Evolutionary conservation across 1,140 invertebrate genomes (phyloP).

Genomic region (Cotesia vestalis): DNA sequence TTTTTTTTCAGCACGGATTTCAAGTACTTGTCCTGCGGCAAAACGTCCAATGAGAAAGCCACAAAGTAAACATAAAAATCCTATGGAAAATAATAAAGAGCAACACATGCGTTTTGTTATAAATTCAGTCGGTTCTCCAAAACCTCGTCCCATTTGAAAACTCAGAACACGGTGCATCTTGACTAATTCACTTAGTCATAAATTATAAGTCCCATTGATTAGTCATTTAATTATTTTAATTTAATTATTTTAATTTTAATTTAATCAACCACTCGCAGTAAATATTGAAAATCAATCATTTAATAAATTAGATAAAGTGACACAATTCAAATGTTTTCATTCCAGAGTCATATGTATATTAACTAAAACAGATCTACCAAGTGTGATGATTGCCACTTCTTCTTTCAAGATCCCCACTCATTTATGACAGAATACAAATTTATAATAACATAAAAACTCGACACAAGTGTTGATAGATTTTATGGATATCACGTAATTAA

Average conservation of each 20-base stretch:
- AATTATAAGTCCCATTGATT: not conserved
- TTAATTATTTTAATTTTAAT: too few species aligned
- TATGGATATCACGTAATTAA: not conserved
- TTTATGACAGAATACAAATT: not conserved
- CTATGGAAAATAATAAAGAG: constrained; percentile 63
- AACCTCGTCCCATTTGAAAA: constrained; percentile 56
- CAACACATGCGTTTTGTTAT: constrained; percentile 67
- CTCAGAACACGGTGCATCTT: constrained; percentile 63
- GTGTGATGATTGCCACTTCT: not conserved
- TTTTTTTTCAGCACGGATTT: constrained; percentile 48
- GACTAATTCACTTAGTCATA: not conserved
- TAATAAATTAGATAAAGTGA: too few species aligned
- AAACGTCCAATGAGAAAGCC: constrained; percentile 65
- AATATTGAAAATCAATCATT: too few species aligned
- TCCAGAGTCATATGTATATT: too few species aligned
- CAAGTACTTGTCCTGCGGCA: constrained; percentile 53
- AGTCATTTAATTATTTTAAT: not conserved
- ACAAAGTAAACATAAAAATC: constrained; percentile 63
- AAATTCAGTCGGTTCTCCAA: constrained; percentile 60
- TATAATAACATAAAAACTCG: not conserved
- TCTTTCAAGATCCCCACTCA: not conserved
- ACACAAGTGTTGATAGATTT: not conserved
- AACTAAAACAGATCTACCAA: too few species aligned
- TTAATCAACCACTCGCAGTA: too few species aligned
- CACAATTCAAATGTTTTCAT: too few species aligned